phyloP scores from a whole-genome alignment of 53 echinoderm and acorn worm genomes.

The Patiria pectinifera region DNA sequence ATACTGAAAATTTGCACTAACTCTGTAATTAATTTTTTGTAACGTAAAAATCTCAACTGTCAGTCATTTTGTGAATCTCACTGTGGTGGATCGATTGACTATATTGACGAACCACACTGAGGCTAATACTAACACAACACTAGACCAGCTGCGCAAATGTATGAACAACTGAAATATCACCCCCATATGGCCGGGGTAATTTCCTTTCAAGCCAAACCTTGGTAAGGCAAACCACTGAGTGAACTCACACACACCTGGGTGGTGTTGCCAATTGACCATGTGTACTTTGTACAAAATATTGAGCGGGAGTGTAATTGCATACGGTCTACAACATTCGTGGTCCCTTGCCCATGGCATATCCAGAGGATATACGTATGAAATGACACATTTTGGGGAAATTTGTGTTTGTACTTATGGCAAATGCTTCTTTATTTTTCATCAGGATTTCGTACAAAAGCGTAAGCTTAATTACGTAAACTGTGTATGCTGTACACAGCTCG shows the following conservation, averaged over 20 bases:
- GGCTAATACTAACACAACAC: conserved; percentile 11
- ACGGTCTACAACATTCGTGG: too few relatives aligned
- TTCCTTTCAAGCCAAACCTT: conserved; percentile 4
- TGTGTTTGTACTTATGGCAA: too few relatives aligned
- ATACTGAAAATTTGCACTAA: background rate
- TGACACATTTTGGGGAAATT: too few relatives aligned
- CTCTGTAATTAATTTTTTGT: background rate
- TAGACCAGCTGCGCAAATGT: conserved; percentile 20
- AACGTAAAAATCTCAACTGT: background rate
- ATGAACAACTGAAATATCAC: background rate
- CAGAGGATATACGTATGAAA: too few relatives aligned
- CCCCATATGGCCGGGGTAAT: background rate
- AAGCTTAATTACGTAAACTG: too few relatives aligned
- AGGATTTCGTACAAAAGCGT: too few relatives aligned
- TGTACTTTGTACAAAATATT: too few relatives aligned
- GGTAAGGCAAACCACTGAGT: background rate
- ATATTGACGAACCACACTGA: conserved; percentile 20
- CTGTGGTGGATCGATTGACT: conserved; percentile 14
- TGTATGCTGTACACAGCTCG: too few relatives aligned
- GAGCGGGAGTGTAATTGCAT: too few relatives aligned
- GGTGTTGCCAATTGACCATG: background rate
- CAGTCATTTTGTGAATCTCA: conserved; percentile 11
- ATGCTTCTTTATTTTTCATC: too few relatives aligned
- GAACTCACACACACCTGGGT: background rate
- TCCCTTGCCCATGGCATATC: too few relatives aligned